Evolutionary conservation across 2,113 vertebrate species (phyloP).

Genomic region (Crotalus horridus): DNA sequence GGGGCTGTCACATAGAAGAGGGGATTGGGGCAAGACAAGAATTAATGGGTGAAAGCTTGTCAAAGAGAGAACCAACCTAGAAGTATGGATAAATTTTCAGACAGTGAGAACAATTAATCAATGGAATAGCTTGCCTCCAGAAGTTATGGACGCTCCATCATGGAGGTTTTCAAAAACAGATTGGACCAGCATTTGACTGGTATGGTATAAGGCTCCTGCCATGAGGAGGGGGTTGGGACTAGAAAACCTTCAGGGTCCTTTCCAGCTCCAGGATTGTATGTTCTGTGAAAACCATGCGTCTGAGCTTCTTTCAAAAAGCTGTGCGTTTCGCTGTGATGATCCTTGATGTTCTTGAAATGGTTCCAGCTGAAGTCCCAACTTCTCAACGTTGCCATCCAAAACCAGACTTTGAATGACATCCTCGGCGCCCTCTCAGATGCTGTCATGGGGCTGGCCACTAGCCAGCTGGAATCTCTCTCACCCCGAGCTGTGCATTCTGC

Average conservation of each 20-base stretch:
- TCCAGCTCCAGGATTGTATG: not conserved
- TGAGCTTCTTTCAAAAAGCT: not conserved
- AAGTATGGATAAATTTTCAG: not conserved
- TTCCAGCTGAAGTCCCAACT: conserved; percentile 76
- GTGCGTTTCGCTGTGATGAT: not conserved
- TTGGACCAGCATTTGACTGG: not conserved
- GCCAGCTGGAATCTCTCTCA: conserved; percentile 74
- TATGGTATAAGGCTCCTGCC: not conserved
- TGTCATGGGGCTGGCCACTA: conserved; percentile 67
- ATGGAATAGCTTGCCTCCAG: not conserved
- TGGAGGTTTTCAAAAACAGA: not conserved
- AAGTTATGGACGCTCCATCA: not conserved
- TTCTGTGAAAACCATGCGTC: not conserved
- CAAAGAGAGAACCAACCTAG: not conserved
- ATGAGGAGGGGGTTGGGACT: not conserved
- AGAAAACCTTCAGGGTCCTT: not conserved
- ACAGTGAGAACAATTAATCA: not conserved
- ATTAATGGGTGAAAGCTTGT: not conserved
- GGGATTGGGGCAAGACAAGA: not conserved
- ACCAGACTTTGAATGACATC: conserved; percentile 75
- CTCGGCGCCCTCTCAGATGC: conserved; percentile 78
- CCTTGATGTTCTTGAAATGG: not conserved
- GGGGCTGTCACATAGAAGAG: not conserved
- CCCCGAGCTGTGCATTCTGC: conserved; percentile 70
- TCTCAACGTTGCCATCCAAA: conserved; percentile 68